Evolutionary conservation across 2,113 vertebrate species (phyloP).

Genomic region (Chlamydotis undulata): DNA sequence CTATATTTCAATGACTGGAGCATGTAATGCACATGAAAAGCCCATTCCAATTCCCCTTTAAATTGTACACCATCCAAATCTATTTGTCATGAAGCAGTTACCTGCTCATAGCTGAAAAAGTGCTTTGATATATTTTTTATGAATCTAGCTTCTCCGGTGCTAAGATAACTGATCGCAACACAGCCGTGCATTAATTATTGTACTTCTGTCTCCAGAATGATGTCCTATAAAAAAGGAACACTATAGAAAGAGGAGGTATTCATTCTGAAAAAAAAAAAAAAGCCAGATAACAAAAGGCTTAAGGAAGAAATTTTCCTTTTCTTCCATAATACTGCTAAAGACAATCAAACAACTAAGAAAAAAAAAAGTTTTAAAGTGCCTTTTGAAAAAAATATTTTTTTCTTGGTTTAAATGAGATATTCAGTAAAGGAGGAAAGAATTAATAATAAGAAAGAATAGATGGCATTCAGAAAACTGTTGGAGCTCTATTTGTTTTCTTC

Average conservation of each 20-base stretch:
- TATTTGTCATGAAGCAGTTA: conserved; percentile 41
- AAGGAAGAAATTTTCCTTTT: background rate
- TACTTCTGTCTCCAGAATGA: background rate
- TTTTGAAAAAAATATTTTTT: background rate
- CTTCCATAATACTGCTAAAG: background rate
- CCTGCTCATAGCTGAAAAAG: conserved; percentile 21
- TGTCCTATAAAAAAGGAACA: background rate
- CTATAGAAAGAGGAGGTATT: background rate
- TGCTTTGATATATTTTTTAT: conserved; percentile 54
- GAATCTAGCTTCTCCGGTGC: background rate
- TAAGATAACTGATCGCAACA: background rate
- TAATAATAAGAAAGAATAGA: background rate
- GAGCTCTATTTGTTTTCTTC: background rate
- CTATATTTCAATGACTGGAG: conserved; percentile 43
- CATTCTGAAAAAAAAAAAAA: background rate
- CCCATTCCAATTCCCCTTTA: background rate
- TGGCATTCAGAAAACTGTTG: background rate
- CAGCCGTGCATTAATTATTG: conserved; percentile 35
- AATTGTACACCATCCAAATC: conserved; percentile 25
- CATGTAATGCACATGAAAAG: conserved; percentile 4
- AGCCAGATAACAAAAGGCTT: fast-evolving
- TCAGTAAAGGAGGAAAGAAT: background rate
- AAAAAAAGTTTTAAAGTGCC: fast-evolving
- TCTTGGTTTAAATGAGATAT: background rate
- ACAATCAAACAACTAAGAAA: background rate